phyloP scores from a whole-genome alignment of 2,888 invertebrate genomes.

The Sabatieria punctata region DNA sequence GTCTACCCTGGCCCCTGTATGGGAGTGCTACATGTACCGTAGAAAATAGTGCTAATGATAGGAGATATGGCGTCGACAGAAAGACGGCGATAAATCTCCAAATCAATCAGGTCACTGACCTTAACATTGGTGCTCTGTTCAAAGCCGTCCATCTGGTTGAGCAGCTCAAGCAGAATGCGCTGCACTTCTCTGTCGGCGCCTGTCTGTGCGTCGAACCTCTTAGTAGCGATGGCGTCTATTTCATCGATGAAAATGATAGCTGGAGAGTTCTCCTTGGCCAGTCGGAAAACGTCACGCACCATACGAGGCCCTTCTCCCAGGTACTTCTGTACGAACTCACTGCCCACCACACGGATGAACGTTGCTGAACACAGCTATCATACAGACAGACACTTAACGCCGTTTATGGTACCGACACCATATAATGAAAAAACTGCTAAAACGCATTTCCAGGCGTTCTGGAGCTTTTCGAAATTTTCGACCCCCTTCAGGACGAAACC shows the following conservation, averaged over 20 bases:
- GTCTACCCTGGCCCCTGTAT: too few species aligned
- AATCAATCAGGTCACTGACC: slow-evolving; percentile 36
- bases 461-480: too few species aligned
- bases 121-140: slow-evolving; percentile 99
- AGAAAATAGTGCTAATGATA: too few species aligned
- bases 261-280: slow-evolving; percentile 97
- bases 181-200: slow-evolving; percentile 53
- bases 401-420: too few species aligned
- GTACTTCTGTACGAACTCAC: slow-evolving; percentile 98
- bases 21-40: too few species aligned
- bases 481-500: too few species aligned
- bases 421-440: too few species aligned
- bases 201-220: slow-evolving; percentile 44
- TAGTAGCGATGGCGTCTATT: slow-evolving; percentile 98
- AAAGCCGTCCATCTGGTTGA: slow-evolving; percentile 99
- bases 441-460: too few species aligned
- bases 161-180: slow-evolving; percentile 79
- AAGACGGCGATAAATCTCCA: too few species aligned
- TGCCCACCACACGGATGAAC: slow-evolving; percentile 94
- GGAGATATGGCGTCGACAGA: too few species aligned
- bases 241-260: slow-evolving; percentile 99
- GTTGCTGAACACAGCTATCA: slow-evolving; percentile 53
- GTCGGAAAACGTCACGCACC: slow-evolving; percentile 95
- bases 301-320: slow-evolving; percentile 96
- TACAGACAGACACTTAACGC: too few species aligned